Conservation (phyloP, 2,113 vertebrate genomes). For the Raphicerus campestris region DNA sequence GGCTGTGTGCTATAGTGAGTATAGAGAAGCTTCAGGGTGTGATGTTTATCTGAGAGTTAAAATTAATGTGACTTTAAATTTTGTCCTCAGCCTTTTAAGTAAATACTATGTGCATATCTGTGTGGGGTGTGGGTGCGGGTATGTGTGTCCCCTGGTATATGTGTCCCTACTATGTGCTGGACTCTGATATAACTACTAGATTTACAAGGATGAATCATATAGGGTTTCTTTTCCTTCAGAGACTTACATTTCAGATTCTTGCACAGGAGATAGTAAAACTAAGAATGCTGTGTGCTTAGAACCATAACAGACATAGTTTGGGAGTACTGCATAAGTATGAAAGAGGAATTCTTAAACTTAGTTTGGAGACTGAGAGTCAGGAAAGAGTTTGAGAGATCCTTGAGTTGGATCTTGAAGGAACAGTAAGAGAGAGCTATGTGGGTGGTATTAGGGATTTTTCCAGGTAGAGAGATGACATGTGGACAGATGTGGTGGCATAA, state of each 20-base stretch:
- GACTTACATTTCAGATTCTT: neutral
- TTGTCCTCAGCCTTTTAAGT: neutral
- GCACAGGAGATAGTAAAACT: neutral
- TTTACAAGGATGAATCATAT: neutral
- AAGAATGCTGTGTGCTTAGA: neutral
- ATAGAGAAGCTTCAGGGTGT: neutral
- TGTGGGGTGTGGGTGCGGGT: neutral
- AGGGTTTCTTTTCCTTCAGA: neutral
- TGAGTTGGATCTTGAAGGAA: neutral
- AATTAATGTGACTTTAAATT: neutral
- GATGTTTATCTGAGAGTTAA: neutral
- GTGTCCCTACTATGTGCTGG: neutral
- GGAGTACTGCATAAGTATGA: neutral
- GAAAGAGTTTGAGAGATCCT: neutral
- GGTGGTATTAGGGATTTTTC: neutral
- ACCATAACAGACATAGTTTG: neutral
- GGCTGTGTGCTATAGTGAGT: neutral
- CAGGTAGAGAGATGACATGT: neutral
- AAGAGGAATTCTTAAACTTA: neutral
- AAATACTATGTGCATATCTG: neutral
- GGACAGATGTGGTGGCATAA: neutral
- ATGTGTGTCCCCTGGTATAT: neutral
- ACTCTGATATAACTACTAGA: neutral
- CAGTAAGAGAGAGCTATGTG: neutral
- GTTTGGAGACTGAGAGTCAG: neutral